Evolutionary conservation across 2,113 vertebrate genomes (phyloP).

Genomic region (Sisor rabdophorus): DNA sequence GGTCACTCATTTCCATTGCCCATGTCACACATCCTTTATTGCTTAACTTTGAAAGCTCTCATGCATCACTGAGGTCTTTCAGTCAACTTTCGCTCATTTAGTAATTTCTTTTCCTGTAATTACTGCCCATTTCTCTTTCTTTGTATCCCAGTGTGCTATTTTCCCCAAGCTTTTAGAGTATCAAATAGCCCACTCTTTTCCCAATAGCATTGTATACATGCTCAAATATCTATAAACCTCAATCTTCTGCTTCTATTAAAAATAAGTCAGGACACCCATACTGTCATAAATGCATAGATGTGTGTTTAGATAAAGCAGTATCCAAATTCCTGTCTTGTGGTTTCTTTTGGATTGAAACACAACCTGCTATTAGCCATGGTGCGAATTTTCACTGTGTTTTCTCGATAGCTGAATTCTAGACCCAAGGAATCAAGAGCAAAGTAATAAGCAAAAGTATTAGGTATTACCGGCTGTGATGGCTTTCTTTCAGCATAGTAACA

Average conservation of each 20-base stretch:
- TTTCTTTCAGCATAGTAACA: conserved; percentile 19
- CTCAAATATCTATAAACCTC: conserved; percentile 8
- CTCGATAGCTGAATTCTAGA: conserved; percentile 16
- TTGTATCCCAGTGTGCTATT: conserved; percentile 4
- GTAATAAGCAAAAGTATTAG: background rate
- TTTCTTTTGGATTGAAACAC: conserved; percentile 10
- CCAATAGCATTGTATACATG: background rate
- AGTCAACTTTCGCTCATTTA: background rate
- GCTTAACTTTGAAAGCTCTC: background rate
- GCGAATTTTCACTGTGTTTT: conserved; percentile 2
- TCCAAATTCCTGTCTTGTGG: conserved; percentile 18
- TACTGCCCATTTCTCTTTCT: conserved; percentile 4
- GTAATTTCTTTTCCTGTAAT: background rate
- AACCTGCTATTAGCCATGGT: conserved; percentile 21
- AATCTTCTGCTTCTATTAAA: background rate
- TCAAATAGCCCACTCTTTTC: background rate
- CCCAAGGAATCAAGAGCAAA: conserved; percentile 1
- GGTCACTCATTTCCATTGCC: conserved; percentile 4
- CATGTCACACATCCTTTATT: background rate
- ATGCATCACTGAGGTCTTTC: background rate
- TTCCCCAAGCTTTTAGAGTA: conserved; percentile 4
- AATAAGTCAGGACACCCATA: conserved; percentile 7
- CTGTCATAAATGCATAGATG: background rate
- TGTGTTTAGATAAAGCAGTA: conserved; percentile 2
- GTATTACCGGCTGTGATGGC: conserved; percentile 11